A percentile compares a stretch with the other conserved stretches of the same genome.
phyloP scores from a whole-genome alignment of 2,888 invertebrate species.

The Hypercompe scribonia region DNA sequence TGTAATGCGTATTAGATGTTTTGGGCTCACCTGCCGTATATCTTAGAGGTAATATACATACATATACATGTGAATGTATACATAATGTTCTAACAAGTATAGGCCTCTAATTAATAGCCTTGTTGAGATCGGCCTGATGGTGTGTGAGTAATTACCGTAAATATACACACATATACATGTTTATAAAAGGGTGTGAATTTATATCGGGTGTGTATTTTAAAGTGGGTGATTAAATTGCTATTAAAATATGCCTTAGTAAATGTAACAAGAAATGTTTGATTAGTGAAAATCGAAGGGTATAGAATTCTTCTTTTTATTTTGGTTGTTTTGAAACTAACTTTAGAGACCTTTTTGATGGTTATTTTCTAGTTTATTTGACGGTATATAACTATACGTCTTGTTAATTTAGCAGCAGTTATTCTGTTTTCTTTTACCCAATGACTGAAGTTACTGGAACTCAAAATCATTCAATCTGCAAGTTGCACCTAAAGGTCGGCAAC shows the following conservation, averaged over 20 bases:
- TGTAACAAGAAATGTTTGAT: background rate
- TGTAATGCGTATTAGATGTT: slow-evolving; percentile 2
- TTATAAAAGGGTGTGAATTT: background rate
- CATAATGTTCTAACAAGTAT: slow-evolving; percentile 24
- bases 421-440: too few species aligned
- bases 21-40: background rate
- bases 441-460: too few species aligned
- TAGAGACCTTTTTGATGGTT: too few species aligned
- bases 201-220: background rate
- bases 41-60: background rate
- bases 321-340: too few species aligned
- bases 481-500: too few species aligned
- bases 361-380: too few species aligned
- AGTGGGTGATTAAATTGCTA: slow-evolving; percentile 3
- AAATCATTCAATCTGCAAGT: background rate
- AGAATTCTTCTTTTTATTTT: too few species aligned
- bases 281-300: background rate
- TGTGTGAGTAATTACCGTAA: slow-evolving; percentile 48
- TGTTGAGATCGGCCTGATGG: slow-evolving; percentile 48
- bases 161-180: slow-evolving; percentile 21
- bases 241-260: background rate
- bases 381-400: too few species aligned
- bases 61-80: background rate
- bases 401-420: too few species aligned
- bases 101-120: slow-evolving; percentile 52